Conservation (phyloP, 2,113 vertebrate species). For the Peucedramus taeniatus region DNA sequence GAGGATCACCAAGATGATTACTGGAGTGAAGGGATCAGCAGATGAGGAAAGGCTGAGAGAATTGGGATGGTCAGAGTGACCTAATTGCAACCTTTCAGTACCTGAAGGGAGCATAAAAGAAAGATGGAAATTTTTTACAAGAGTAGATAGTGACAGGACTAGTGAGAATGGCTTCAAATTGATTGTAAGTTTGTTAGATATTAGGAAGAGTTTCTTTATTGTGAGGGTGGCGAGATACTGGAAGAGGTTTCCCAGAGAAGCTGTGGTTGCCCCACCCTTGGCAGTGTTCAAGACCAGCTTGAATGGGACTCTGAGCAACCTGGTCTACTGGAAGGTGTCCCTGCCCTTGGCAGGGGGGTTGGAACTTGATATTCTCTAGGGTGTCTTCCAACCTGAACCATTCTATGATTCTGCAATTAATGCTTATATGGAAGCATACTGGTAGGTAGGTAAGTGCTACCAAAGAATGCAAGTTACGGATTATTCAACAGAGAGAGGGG, state of each 20-base stretch:
- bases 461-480: neutral
- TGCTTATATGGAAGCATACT: neutral
- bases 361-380: neutral
- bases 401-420: neutral
- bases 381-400: neutral
- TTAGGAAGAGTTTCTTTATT: neutral
- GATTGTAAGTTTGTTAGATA: neutral
- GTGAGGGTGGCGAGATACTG: neutral
- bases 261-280: neutral
- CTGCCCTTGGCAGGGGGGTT: neutral
- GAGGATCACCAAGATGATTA: neutral
- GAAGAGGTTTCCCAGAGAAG: neutral
- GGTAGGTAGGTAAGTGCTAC: neutral
- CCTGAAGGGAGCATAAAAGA: neutral
- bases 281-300: neutral
- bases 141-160: neutral
- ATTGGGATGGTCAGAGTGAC: rapidly evolving
- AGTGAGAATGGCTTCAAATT: neutral
- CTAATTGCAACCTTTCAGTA: neutral
- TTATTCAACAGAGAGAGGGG: neutral
- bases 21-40: neutral
- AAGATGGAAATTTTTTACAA: neutral
- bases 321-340: neutral
- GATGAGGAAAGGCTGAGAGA: neutral
- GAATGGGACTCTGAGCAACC: neutral